These are phyloP conservation scores for Cataglyphis albicans DNA, from an alignment of 2,888 invertebrate genomes.

Conservation along the genomic window DNA sequence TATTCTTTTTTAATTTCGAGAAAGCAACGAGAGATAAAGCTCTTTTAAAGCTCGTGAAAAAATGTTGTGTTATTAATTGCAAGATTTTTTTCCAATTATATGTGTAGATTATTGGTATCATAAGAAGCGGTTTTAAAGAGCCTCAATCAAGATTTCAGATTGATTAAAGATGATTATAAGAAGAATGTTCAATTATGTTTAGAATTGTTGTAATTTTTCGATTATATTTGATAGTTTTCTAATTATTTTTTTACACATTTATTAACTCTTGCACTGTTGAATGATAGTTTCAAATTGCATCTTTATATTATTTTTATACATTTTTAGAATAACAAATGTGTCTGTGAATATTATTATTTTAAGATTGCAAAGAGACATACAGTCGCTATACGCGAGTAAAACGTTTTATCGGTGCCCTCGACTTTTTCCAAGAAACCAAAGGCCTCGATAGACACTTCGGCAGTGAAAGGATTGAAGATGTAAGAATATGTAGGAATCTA, in stretches of 20 bases:
- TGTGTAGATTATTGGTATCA: neutral
- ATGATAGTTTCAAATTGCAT: neutral
- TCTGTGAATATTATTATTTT: neutral
- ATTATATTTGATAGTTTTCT: neutral
- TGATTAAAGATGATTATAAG: neutral
- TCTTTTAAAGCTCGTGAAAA: neutral
- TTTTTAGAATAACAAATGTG: neutral
- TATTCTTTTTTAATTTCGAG: constrained; percentile 8
- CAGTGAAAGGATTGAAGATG: constrained; percentile 24
- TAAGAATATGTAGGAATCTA: neutral
- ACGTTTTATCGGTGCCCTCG: neutral
- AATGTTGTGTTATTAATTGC: neutral
- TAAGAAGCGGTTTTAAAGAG: neutral
- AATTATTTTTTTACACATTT: neutral
- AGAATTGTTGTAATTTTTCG: neutral
- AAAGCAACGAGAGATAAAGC: neutral
- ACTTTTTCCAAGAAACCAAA: constrained; percentile 7
- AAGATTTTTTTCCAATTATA: neutral
- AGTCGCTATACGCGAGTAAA: neutral
- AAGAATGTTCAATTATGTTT: neutral
- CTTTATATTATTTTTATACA: neutral
- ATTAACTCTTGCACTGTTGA: neutral
- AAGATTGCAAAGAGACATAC: neutral
- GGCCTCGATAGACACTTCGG: neutral
- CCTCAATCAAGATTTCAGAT: neutral